Conservation (phyloP, 92 coral and sea anemone species). For the Actinostola sp. region DNA sequence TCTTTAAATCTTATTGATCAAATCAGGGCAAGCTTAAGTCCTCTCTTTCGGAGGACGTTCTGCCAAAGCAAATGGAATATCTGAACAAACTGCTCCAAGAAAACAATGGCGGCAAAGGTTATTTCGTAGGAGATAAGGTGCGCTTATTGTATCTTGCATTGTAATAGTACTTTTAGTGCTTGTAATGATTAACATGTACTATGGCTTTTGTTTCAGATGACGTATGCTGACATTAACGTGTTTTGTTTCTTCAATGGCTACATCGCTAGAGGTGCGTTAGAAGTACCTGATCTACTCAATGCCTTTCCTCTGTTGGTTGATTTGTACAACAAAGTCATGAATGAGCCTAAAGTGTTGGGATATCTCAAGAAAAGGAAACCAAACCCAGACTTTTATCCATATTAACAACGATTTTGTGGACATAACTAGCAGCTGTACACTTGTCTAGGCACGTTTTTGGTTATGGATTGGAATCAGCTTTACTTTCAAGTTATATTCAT, state of each 20-base stretch:
- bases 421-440: no score
- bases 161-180: neutral
- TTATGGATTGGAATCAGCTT: no score
- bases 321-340: conserved; percentile 59
- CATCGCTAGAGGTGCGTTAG: conserved; percentile 47
- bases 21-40: conserved; percentile 14
- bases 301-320: conserved; percentile 60
- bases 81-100: conserved; percentile 17
- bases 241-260: conserved; percentile 69
- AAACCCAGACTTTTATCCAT: conserved; percentile 26
- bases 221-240: conserved; percentile 76
- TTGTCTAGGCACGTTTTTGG: no score
- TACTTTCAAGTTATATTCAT: no score
- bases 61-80: conserved; percentile 14
- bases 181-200: neutral
- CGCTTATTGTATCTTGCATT: neutral
- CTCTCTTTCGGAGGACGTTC: conserved; percentile 6
- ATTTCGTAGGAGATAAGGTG: conserved; percentile 38
- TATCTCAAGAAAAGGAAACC: conserved; percentile 69
- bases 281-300: conserved; percentile 51
- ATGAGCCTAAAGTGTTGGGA: conserved; percentile 55
- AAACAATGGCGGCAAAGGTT: conserved; percentile 31
- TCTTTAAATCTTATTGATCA: no score
- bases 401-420: no score
- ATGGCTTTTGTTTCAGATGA: conserved; percentile 43